phyloP scores from a whole-genome alignment of 2,113 vertebrate species.

The Blennius ocellaris region DNA sequence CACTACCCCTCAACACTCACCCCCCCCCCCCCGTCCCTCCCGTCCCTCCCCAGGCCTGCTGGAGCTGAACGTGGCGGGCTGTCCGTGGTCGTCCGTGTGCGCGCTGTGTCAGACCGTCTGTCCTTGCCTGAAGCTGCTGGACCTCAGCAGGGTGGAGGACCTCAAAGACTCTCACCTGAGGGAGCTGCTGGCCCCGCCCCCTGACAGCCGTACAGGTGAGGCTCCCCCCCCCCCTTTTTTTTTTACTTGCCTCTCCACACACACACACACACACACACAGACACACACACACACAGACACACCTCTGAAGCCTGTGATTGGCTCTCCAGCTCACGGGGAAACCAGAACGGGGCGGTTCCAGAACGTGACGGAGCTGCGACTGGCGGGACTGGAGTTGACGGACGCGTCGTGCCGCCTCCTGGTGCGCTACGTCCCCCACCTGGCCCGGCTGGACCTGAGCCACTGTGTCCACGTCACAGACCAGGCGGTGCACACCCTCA shows the following conservation, averaged over 20 bases:
- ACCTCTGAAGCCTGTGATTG: constrained; percentile 35
- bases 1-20: no score
- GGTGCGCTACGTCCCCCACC: constrained; percentile 87
- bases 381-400: constrained; percentile 89
- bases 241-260: not conserved
- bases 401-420: constrained; percentile 86
- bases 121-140: constrained; percentile 89
- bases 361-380: constrained; percentile 88
- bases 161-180: constrained; percentile 92
- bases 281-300: not conserved
- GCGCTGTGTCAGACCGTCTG: constrained; percentile 90
- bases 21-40: no score
- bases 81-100: constrained; percentile 89
- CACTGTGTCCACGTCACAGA: constrained; percentile 88
- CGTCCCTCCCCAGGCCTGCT: constrained; percentile 81
- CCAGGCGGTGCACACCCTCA: constrained; percentile 88
- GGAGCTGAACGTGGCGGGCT: constrained; percentile 89
- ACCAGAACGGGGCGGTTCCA: constrained; percentile 88
- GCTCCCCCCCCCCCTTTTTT: not conserved
- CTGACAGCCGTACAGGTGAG: constrained; percentile 88
- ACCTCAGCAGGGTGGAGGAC: constrained; percentile 91
- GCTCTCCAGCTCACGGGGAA: constrained; percentile 83
- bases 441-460: constrained; percentile 89
- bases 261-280: not conserved
- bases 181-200: constrained; percentile 88